phyloP scores from a whole-genome alignment of 2,888 invertebrate genomes.

The Pachymerium ferrugineum region DNA sequence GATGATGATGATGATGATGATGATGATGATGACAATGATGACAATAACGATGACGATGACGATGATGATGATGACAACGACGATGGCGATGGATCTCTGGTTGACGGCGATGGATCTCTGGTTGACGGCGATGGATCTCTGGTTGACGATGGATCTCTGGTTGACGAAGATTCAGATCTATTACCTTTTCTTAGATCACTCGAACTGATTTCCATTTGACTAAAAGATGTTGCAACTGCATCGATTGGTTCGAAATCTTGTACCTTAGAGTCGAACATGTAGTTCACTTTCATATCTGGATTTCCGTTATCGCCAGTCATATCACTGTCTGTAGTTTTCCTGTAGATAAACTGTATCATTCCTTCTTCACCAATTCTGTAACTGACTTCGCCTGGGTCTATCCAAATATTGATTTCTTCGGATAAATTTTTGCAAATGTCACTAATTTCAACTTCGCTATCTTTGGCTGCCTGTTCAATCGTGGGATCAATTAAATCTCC shows the following conservation, averaged over 20 bases:
- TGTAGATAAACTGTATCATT: constrained; percentile 72
- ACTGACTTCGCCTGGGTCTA: constrained; percentile 82
- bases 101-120: no score
- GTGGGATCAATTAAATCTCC: constrained; percentile 90
- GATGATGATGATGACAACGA: no score
- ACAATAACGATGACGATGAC: no score
- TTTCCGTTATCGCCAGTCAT: constrained; percentile 28
- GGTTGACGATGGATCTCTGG: neutral
- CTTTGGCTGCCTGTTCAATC: constrained; percentile 79
- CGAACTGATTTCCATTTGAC: constrained; percentile 62
- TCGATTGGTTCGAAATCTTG: constrained; percentile 95
- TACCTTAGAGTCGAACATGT: constrained; percentile 86
- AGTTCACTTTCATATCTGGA: constrained; percentile 70
- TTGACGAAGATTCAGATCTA: constrained; percentile 35
- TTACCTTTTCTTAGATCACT: constrained; percentile 40
- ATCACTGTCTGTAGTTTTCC: constrained; percentile 56
- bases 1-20: no score
- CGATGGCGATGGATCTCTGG: no score
- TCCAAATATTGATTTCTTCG: constrained; percentile 91
- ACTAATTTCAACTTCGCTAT: constrained; percentile 85
- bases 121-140: no score
- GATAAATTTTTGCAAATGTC: constrained; percentile 93
- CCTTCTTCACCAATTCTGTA: constrained; percentile 96
- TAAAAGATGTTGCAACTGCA: constrained; percentile 58
- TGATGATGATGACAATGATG: no score